These are phyloP conservation scores for Etheostoma perlongum DNA, from an alignment of 2,797 vertebrate species.

Conservation along the genomic window DNA sequence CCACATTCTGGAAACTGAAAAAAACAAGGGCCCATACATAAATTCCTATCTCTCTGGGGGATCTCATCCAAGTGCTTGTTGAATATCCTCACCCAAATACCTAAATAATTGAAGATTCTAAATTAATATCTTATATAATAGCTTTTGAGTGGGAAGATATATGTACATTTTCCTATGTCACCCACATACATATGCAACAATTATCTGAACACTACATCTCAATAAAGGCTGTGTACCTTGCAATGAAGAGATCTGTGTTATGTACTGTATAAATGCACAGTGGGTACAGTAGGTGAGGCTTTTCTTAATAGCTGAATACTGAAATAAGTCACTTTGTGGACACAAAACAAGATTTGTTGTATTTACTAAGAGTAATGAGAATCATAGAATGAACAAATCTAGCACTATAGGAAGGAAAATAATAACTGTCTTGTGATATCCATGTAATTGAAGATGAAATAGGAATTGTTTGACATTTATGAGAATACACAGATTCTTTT, in stretches of 20 bases:
- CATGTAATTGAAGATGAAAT: neutral
- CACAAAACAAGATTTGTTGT: neutral
- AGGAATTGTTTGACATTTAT: neutral
- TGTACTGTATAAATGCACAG: conserved; percentile 5
- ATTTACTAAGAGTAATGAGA: neutral
- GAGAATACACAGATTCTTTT: neutral
- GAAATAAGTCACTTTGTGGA: neutral
- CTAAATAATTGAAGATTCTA: conserved; percentile 34
- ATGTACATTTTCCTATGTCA: neutral
- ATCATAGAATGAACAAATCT: neutral
- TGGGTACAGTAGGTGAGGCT: neutral
- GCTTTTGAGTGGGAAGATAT: conserved; percentile 15
- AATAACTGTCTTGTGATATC: neutral
- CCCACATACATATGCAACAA: conserved; percentile 4
- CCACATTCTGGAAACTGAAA: conserved; percentile 28
- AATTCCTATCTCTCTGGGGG: conserved; percentile 19
- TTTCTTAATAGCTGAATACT: neutral
- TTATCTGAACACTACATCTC: conserved; percentile 13
- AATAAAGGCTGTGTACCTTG: neutral
- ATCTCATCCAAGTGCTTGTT: conserved; percentile 38
- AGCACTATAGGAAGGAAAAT: neutral
- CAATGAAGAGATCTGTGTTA: neutral
- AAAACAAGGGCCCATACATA: conserved; percentile 11
- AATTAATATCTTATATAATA: conserved; percentile 8
- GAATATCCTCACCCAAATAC: conserved; percentile 39